Percentiles rank a stretch among this genome's conserved stretches.
Evolutionary conservation across 2,113 vertebrate genomes (phyloP).

Genomic region (Eulacestoma nigropectus): DNA sequence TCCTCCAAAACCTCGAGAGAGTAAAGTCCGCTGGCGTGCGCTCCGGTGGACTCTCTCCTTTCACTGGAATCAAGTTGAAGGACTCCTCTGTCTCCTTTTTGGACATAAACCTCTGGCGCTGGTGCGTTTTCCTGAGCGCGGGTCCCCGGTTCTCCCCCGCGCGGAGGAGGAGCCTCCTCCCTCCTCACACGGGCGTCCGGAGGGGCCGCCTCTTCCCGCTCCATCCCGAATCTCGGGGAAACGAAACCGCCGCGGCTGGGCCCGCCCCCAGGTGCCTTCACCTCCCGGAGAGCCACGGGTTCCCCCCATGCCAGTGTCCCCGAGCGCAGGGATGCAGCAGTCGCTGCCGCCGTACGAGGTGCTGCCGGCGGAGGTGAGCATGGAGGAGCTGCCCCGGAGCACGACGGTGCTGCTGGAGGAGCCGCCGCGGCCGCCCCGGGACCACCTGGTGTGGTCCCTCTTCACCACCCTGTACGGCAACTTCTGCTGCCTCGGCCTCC

Average conservation of each 20-base stretch:
- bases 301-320: accelerated
- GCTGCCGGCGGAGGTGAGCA: neutral
- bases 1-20: neutral
- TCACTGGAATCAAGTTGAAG: neutral
- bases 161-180: neutral
- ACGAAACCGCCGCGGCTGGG: neutral
- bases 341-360: neutral
- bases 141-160: accelerated
- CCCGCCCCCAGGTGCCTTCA: neutral
- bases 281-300: accelerated
- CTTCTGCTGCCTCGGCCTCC: constrained; percentile 83
- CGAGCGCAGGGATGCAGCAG: neutral
- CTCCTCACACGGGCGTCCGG: no score
- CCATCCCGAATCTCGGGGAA: accelerated
- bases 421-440: constrained; percentile 68
- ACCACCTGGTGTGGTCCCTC: constrained; percentile 84
- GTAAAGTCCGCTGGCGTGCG: neutral
- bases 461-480: constrained; percentile 82
- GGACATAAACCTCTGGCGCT: neutral
- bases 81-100: neutral
- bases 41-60: neutral
- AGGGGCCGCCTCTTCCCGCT: neutral
- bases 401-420: constrained; percentile 51
- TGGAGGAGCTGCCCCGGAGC: neutral
- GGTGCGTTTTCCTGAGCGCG: neutral